These are phyloP conservation scores for Cosmia pyralina DNA, from an alignment of 2,888 invertebrate species.

Conservation along the genomic window DNA sequence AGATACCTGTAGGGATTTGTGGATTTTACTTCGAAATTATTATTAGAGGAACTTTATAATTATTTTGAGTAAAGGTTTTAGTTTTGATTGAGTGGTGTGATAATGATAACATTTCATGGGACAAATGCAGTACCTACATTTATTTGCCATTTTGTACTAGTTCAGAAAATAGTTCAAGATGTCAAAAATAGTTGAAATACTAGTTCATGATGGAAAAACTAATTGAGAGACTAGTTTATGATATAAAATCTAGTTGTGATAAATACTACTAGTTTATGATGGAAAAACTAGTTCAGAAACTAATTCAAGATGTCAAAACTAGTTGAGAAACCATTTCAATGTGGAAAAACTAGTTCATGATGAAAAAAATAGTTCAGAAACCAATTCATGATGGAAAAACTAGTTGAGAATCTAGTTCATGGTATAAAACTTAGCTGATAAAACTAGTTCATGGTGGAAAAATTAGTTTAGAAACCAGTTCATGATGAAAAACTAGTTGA, in stretches of 20 bases:
- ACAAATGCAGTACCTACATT: not conserved
- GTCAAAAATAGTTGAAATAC: not conserved
- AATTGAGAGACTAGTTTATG: too few species aligned
- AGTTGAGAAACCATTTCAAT: not conserved
- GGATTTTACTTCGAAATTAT: conserved; percentile 30
- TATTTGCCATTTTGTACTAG: not conserved
- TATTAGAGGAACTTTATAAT: conserved; percentile 17
- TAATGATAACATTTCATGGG: conserved; percentile 28
- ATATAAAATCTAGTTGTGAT: too few species aligned
- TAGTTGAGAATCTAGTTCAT: not conserved
- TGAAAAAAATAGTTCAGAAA: not conserved
- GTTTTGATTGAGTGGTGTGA: conserved; percentile 37
- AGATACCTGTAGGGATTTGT: conserved; percentile 37
- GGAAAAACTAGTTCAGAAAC: not conserved
- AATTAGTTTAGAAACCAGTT: not conserved
- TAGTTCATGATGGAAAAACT: too few species aligned
- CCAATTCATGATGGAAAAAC: fast-evolving
- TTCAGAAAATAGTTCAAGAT: not conserved
- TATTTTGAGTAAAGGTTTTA: conserved; percentile 16
- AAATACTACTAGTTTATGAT: too few species aligned
- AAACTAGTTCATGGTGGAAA: not conserved
- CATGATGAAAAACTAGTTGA: not conserved
- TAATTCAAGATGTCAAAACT: not conserved
- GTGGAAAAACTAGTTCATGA: not conserved
- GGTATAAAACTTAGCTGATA: not conserved